phyloP scores from a whole-genome alignment of 2,113 vertebrate species.

The Tamias sibiricus region DNA sequence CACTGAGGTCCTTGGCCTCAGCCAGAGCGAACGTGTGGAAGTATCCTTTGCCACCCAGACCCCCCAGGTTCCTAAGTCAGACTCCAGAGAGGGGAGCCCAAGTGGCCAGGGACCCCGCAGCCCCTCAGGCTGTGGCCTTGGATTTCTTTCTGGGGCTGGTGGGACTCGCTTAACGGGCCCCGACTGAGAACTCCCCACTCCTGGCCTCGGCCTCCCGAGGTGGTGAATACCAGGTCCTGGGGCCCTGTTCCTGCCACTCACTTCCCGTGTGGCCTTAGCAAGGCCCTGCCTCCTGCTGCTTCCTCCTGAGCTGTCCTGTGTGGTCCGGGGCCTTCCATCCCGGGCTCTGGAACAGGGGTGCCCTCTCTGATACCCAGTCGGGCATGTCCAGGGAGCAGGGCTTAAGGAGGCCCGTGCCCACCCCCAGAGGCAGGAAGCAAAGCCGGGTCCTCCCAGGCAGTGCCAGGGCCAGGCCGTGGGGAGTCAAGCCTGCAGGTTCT shows the following conservation, averaged over 20 bases:
- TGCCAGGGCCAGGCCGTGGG: not conserved
- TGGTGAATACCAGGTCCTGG: not conserved
- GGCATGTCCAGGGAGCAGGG: not conserved
- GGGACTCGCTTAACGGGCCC: no score
- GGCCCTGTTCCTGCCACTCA: not conserved
- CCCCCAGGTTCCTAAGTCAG: not conserved
- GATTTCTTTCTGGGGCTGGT: not conserved
- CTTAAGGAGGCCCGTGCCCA: not conserved
- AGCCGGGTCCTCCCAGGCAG: not conserved
- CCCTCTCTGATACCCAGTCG: not conserved
- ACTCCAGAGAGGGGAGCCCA: accelerated
- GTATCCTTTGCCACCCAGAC: not conserved
- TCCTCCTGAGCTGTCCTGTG: not conserved
- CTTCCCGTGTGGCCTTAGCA: not conserved
- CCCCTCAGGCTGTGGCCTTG: accelerated
- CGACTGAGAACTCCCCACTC: not conserved
- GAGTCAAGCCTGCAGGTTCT: accelerated
- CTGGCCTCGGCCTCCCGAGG: not conserved
- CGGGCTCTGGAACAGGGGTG: not conserved
- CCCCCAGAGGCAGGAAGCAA: no score
- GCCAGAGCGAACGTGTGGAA: accelerated
- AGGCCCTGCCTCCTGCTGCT: not conserved
- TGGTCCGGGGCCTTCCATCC: not conserved
- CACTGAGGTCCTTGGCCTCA: not conserved
- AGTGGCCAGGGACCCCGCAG: accelerated